These are phyloP conservation scores for Pheosia gnoma DNA, from an alignment of 2,888 invertebrate genomes.

Conservation along the genomic window DNA sequence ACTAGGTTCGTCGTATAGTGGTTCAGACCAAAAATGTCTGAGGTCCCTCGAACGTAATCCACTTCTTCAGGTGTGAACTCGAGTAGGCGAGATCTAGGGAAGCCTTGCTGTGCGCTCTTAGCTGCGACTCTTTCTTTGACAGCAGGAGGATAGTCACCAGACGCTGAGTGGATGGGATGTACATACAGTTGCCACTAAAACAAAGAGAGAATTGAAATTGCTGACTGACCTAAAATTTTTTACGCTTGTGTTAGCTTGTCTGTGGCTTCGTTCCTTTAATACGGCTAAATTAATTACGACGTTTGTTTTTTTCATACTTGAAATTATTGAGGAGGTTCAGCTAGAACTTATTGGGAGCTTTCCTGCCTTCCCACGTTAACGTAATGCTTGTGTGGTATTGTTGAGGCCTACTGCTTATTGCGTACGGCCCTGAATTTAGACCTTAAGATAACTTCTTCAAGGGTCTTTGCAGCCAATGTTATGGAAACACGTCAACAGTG, in stretches of 20 bases:
- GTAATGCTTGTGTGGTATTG: too few relatives aligned
- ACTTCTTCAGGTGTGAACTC: conserved; percentile 67
- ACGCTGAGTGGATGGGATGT: conserved; percentile 83
- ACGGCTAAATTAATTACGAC: too few relatives aligned
- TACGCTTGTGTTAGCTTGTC: not conserved
- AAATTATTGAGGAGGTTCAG: too few relatives aligned
- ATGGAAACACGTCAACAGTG: too few relatives aligned
- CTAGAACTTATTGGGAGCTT: too few relatives aligned
- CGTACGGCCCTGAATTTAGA: too few relatives aligned
- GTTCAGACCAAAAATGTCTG: conserved; percentile 81
- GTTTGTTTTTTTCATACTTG: too few relatives aligned
- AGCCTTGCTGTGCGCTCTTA: conserved; percentile 78
- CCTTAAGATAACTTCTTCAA: too few relatives aligned
- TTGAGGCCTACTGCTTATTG: too few relatives aligned
- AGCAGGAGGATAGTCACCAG: conserved; percentile 84
- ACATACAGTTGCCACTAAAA: conserved; percentile 82
- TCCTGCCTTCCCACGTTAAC: too few relatives aligned
- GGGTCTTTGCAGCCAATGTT: too few relatives aligned
- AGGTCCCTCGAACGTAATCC: conserved; percentile 50
- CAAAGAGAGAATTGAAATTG: conserved; percentile 3
- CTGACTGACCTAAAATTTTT: not conserved
- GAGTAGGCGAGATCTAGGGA: conserved; percentile 65
- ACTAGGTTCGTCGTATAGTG: conserved; percentile 81
- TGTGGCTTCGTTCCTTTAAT: too few relatives aligned
- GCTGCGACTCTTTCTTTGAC: conserved; percentile 81